Evolutionary conservation across 2,797 vertebrate genomes (phyloP).

Genomic region (Euthynnus affinis): DNA sequence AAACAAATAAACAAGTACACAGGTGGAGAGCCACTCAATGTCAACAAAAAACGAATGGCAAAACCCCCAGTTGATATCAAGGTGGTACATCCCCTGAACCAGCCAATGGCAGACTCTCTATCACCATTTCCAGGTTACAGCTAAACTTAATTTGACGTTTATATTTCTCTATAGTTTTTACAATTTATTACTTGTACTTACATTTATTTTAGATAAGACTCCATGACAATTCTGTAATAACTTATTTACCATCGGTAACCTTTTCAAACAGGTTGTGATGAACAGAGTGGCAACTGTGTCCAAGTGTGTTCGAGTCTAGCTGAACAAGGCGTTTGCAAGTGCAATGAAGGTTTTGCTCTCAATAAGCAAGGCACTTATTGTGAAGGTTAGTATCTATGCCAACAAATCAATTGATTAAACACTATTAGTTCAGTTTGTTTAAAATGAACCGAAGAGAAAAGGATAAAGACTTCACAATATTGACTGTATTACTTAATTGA

Average conservation of each 20-base stretch:
- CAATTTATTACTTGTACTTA: neutral
- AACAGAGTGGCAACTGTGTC: conserved; percentile 80
- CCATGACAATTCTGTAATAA: neutral
- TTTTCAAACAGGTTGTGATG: conserved; percentile 83
- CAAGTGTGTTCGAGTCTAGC: conserved; percentile 80
- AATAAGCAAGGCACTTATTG: conserved; percentile 88
- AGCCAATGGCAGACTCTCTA: conserved; percentile 75
- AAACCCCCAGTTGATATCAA: conserved; percentile 84
- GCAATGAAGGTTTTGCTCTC: conserved; percentile 88
- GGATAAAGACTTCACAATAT: neutral
- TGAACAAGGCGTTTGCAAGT: conserved; percentile 81
- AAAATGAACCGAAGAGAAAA: neutral
- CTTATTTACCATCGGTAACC: neutral
- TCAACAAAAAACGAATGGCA: conserved; percentile 81
- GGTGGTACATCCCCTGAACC: conserved; percentile 88
- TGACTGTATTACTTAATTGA: neutral
- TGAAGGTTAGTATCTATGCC: conserved; percentile 86
- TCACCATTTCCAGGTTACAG: conserved; percentile 72
- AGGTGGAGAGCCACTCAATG: conserved; percentile 82
- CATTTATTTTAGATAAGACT: neutral
- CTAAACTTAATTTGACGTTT: conserved; percentile 1
- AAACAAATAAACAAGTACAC: conserved; percentile 89
- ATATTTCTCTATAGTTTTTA: neutral
- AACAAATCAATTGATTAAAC: neutral
- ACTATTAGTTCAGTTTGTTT: neutral